Conservation (phyloP, 2,797 vertebrate species). For the Pseudomugil gertrudae region DNA sequence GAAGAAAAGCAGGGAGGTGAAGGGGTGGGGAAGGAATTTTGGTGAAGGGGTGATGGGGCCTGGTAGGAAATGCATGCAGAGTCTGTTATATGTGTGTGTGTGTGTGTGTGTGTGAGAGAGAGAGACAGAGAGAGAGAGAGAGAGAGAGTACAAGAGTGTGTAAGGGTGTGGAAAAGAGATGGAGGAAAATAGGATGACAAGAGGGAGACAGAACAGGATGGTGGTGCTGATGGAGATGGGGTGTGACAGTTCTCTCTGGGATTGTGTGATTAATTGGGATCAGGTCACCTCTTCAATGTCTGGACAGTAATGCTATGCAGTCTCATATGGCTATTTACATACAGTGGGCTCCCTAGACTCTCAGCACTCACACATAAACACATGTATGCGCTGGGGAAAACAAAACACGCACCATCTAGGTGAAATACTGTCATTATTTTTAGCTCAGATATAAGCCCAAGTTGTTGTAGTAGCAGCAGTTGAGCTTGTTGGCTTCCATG, state of each 20-base stretch:
- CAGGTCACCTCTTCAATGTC: slow-evolving; percentile 88
- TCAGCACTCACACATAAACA: slow-evolving; percentile 40
- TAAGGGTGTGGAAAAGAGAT: slow-evolving; percentile 64
- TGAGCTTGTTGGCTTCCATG: slow-evolving; percentile 79
- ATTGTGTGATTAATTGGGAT: slow-evolving; percentile 97
- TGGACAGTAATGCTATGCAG: slow-evolving; percentile 85
- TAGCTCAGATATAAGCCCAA: slow-evolving; percentile 73
- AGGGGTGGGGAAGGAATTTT: slow-evolving; percentile 20
- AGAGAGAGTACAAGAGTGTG: slow-evolving; percentile 14
- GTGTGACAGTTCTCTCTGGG: slow-evolving; percentile 92
- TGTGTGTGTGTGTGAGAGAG: slow-evolving; percentile 44
- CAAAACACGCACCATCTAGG: slow-evolving; percentile 66
- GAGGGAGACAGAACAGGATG: slow-evolving; percentile 74
- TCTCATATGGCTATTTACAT: slow-evolving; percentile 89
- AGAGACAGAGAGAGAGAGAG: not conserved
- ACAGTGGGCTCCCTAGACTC: slow-evolving; percentile 74
- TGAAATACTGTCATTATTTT: slow-evolving; percentile 80
- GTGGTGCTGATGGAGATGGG: slow-evolving; percentile 87
- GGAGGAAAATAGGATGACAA: slow-evolving; percentile 79
- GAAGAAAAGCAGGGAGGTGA: slow-evolving; percentile 60
- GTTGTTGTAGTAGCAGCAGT: slow-evolving; percentile 80
- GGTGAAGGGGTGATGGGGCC: slow-evolving; percentile 31
- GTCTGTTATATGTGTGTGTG: slow-evolving; percentile 44
- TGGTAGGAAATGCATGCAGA: slow-evolving; percentile 29
- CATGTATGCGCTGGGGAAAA: slow-evolving; percentile 39